Percentiles rank a stretch among this genome's conserved stretches.
phyloP scores from a whole-genome alignment of 2,113 vertebrate genomes.

The Hyperoodon ampullatus region DNA sequence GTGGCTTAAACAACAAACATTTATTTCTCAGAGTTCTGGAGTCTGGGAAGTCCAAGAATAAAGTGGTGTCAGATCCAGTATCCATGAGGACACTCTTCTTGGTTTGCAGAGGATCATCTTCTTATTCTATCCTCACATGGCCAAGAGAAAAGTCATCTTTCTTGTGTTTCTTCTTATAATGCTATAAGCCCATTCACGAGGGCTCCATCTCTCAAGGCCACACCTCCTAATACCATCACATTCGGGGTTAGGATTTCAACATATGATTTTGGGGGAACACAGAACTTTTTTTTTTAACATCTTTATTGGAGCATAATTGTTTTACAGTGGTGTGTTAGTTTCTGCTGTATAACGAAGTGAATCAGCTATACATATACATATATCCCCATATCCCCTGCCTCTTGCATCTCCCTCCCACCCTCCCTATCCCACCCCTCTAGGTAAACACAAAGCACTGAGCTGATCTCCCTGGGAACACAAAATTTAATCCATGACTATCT shows the following conservation, averaged over 20 bases:
- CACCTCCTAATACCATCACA: not conserved
- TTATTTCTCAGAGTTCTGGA: not conserved
- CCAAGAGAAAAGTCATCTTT: not conserved
- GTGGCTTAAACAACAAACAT: not conserved
- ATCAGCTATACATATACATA: no score
- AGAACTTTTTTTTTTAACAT: not conserved
- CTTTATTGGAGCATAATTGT: no score
- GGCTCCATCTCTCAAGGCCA: no score
- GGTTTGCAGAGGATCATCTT: not conserved
- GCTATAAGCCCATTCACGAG: not conserved
- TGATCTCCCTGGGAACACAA: no score
- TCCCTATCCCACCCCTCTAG: no score
- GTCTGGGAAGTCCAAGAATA: not conserved
- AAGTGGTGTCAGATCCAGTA: not conserved
- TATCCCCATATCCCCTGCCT: no score
- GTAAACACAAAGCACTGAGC: no score
- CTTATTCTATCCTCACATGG: not conserved
- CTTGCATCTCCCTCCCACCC: no score
- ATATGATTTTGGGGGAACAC: not conserved
- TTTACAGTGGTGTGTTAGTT: no score
- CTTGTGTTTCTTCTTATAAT: not conserved
- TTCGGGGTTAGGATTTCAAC: not conserved
- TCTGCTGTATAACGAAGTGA: no score
- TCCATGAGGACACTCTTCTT: not conserved
- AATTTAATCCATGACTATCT: not conserved